Base-by-base conservation (phyloP, 1,140 invertebrate genomes). In the Aphidius ervi region DNA sequence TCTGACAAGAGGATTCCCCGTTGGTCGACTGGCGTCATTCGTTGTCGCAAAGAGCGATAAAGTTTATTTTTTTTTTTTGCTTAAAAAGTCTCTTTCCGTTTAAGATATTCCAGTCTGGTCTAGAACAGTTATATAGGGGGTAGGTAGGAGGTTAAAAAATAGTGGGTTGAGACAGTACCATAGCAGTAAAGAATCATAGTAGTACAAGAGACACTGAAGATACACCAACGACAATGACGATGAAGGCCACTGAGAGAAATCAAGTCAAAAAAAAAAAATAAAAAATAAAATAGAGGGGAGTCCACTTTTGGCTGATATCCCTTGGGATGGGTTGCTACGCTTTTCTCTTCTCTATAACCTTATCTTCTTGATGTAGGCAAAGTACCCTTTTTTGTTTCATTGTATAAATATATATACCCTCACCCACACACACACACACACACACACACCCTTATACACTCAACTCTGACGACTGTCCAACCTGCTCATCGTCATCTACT, bases 71-170 rank as follows among this genome's bases (percentile, higher is more conserved):
- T 54, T 43, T 55, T 60, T 59, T 72, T 72, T 65, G 65, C 70
- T 73, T 69, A 72, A 72, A 76, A 75, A 74, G 68, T 69, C 65
- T 61, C 62, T 68, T 58, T 53, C 66, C 70, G 69, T 73, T 74
- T 73, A 74, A 76, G 73, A 76, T 77, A 77, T 78, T 78, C 71
- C 64, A 39, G 67, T 70, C 69, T 70, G 62, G 66, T 70, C 67
- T 72, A 67, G 67, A 64, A 63, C 59, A 31, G 23, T 31, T 31
- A 31, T 31, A 31, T 31, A 31, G 42, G 57, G 70, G 73, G 68
- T 72, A 68, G 66, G 69, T 67, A 69, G 23, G 23, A 31, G 23
- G 23, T 31, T 31, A 31, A 31, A 31, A 16, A 31, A 31, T 31
- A 31, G 23, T 31, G 23, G 23, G 23, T 31, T 31, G 23, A 31